phyloP scores from a whole-genome alignment of 1,140 invertebrate genomes.

The Popillia japonica region DNA sequence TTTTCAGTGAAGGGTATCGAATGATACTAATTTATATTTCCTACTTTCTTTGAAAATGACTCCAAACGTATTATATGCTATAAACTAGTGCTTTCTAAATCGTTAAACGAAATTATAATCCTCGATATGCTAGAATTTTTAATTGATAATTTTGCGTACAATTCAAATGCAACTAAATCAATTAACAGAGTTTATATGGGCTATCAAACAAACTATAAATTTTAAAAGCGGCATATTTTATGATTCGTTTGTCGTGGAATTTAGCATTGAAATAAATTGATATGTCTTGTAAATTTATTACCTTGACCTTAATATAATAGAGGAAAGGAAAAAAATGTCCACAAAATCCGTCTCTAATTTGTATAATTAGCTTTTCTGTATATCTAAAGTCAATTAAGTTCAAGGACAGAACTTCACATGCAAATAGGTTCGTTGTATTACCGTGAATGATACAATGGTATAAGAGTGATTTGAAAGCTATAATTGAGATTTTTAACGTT shows the following conservation, averaged over 20 bases:
- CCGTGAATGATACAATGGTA: neutral
- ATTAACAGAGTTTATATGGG: too few relatives aligned
- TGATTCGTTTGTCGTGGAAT: neutral
- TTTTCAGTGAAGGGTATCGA: too few relatives aligned
- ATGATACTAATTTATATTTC: too few relatives aligned
- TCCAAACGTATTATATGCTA: too few relatives aligned
- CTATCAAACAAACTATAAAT: neutral
- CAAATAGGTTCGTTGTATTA: neutral
- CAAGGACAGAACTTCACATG: neutral
- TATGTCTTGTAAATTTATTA: neutral
- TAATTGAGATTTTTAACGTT: neutral
- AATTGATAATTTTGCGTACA: too few relatives aligned
- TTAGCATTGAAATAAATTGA: neutral
- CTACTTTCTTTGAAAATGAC: too few relatives aligned
- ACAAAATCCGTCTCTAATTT: constrained; percentile 10
- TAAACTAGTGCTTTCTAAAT: too few relatives aligned
- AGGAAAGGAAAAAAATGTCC: neutral
- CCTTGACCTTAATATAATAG: neutral
- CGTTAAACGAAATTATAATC: too few relatives aligned
- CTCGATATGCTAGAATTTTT: too few relatives aligned
- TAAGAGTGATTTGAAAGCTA: neutral
- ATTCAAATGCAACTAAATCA: too few relatives aligned
- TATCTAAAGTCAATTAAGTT: neutral
- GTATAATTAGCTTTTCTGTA: neutral
- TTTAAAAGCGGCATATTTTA: neutral